phyloP scores from a whole-genome alignment of 2,797 vertebrate species.

The Anniella stebbinsi region DNA sequence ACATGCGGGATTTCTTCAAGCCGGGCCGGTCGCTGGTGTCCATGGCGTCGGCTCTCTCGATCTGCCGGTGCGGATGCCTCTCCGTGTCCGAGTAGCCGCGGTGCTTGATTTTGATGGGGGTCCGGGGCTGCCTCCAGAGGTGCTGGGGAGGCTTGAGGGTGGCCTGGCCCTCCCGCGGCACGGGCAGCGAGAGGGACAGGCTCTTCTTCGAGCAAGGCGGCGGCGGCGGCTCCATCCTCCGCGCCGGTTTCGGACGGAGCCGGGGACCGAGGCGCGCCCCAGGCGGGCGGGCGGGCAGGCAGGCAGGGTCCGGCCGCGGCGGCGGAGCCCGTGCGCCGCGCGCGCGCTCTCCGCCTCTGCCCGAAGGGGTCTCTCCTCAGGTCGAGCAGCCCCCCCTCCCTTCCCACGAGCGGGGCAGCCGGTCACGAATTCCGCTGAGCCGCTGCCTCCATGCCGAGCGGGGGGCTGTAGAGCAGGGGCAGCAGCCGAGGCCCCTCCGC shows the following conservation, averaged over 20 bases:
- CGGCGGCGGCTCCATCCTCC: constrained; percentile 90
- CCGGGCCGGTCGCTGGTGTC: constrained; percentile 93
- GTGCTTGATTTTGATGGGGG: constrained; percentile 95
- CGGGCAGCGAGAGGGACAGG: constrained; percentile 91
- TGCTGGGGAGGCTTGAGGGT: constrained; percentile 93
- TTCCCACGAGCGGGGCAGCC: not conserved
- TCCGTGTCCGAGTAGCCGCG: constrained; percentile 95
- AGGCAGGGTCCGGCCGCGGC: not conserved
- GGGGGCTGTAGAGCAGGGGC: not conserved
- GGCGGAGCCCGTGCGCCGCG: not conserved
- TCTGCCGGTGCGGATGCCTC: constrained; percentile 88
- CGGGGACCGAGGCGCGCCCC: not conserved
- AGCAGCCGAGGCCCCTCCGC: constrained; percentile 7
- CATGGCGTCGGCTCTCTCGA: constrained; percentile 94
- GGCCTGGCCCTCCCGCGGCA: constrained; percentile 90
- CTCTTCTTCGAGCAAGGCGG: constrained; percentile 88
- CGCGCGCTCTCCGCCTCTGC: not conserved
- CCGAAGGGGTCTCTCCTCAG: not conserved
- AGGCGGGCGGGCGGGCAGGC: not conserved
- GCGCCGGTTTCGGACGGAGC: not conserved
- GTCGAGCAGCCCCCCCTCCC: not conserved
- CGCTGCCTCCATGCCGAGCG: not conserved
- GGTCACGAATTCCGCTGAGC: not conserved
- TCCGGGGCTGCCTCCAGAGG: constrained; percentile 95
- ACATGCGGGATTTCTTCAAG: constrained; percentile 93